phyloP scores from a whole-genome alignment of 2,888 invertebrate genomes.

The Troides helena region DNA sequence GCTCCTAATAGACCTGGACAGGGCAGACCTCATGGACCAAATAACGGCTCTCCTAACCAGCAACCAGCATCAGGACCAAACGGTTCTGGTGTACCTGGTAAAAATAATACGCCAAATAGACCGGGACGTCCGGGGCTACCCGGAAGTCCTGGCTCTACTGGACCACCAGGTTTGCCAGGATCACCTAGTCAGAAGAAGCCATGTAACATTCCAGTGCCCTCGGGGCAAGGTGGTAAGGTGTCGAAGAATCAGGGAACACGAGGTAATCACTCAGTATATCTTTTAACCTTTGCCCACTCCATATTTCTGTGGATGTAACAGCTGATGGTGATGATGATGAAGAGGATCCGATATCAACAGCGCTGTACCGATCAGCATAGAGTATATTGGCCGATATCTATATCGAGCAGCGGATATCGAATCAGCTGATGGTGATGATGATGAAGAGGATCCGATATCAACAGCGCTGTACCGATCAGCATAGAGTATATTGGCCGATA shows the following conservation, averaged over 20 bases:
- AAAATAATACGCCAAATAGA: background rate
- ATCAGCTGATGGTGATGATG: no score
- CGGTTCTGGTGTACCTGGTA: background rate
- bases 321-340: no score
- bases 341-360: no score
- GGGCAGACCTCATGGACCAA: conserved; percentile 20
- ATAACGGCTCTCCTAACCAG: conserved; percentile 2
- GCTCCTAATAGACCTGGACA: background rate
- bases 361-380: no score
- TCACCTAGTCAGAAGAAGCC: conserved; percentile 8
- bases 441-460: no score
- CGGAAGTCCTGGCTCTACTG: conserved; percentile 8
- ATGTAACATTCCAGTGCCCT: background rate
- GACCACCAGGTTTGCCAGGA: conserved; percentile 35
- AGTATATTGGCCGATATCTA: no score
- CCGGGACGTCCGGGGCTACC: conserved; percentile 26
- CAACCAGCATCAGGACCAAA: conserved; percentile 19
- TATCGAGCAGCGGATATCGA: no score
- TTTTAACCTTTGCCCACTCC: no score
- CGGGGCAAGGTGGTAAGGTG: conserved; percentile 25
- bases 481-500: no score
- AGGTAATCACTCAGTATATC: conserved; percentile 1
- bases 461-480: no score
- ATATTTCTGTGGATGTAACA: no score
- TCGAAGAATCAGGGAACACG: conserved; percentile 24